Base-by-base conservation (phyloP, 2,888 invertebrate species). In the Drosophila anomalata region DNA sequence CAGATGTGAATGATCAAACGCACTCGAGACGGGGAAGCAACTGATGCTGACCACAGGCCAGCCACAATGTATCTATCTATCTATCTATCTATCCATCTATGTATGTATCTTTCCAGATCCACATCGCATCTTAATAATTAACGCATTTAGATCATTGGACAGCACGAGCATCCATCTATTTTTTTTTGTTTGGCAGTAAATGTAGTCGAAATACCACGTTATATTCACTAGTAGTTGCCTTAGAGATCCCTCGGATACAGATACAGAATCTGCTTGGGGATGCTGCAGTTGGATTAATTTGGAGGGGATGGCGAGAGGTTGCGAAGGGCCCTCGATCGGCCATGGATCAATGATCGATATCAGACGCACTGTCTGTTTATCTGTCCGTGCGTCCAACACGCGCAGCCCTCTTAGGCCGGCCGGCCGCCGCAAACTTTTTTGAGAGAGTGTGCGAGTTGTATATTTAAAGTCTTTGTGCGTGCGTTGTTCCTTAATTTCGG, bases 61-160 rank as follows among this genome's bases (percentile, higher is more conserved):
- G 33, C 33, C 33, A 58, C 46, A 53, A 66, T 59, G 59, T 69
- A 48, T 71, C 48, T 69, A 29, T 66, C 26, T 55, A 22, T 58
- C 46, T 68, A 24, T 31, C 22, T 56, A 24, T 33, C n/a, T 12
- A 26, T 29, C 17, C 9, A n/a, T 48, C 12, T 61, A 56, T 58
- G 31, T 41, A 29, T 52, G 31, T 61, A 36, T 42, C 29, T 24
- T 56, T 14, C 44, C 63, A 42, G 51, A 51, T 73, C 54, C 39
- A 41, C 65, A 65, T 62, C 54, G 70, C 22, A 54, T 72, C 77
- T 67, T 57, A 65, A 73, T 77, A 77, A 87, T 80, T 75, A 84
- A 87, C 76, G 82, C 85, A 87, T 87, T 85, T 72, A 59, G 77
- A 79, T 65, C 75, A 67, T 82, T 86, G 47, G 73, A 50, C 81